A percentile compares a stretch with the other conserved stretches of the same genome.
These are phyloP conservation scores for Willowsia nigromaculata DNA, from an alignment of 2,888 invertebrate genomes.

Conservation along the genomic window DNA sequence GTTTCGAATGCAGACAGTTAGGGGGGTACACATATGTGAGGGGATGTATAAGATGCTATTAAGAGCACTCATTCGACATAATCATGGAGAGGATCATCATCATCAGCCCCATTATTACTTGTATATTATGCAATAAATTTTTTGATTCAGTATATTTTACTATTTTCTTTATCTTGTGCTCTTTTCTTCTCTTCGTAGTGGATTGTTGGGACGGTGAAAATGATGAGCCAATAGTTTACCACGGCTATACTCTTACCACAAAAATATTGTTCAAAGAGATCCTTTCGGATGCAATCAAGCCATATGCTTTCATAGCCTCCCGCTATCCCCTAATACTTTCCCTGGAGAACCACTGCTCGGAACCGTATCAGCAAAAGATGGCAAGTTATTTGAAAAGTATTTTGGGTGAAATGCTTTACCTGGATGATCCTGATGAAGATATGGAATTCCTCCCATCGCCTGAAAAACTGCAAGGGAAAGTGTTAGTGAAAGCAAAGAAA, in stretches of 20 bases:
- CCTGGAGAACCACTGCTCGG: conserved; percentile 82
- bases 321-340: conserved; percentile 82
- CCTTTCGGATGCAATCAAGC: conserved; percentile 81
- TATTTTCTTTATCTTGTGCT: conserved; percentile 1
- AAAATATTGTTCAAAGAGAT: conserved; percentile 81
- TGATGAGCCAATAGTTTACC: conserved; percentile 83
- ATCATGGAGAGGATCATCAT: conserved; percentile 40
- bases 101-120: conserved; percentile 74
- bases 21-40: background rate
- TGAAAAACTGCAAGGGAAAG: conserved; percentile 81
- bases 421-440: conserved; percentile 80
- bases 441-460: conserved; percentile 81
- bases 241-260: conserved; percentile 82
- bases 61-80: conserved; percentile 46
- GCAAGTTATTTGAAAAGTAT: conserved; percentile 81
- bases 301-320: conserved; percentile 81
- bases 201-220: conserved; percentile 84
- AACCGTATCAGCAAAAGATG: conserved; percentile 81
- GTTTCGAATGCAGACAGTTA: background rate
- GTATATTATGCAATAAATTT: conserved; percentile 66
- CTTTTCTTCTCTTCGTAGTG: conserved; percentile 80
- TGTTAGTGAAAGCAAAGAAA: conserved; percentile 81
- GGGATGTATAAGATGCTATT: conserved; percentile 1
- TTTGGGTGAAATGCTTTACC: conserved; percentile 80
- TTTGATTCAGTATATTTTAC: conserved; percentile 13